phyloP scores from a whole-genome alignment of 2,113 vertebrate genomes.

The Lamprotornis superbus region DNA sequence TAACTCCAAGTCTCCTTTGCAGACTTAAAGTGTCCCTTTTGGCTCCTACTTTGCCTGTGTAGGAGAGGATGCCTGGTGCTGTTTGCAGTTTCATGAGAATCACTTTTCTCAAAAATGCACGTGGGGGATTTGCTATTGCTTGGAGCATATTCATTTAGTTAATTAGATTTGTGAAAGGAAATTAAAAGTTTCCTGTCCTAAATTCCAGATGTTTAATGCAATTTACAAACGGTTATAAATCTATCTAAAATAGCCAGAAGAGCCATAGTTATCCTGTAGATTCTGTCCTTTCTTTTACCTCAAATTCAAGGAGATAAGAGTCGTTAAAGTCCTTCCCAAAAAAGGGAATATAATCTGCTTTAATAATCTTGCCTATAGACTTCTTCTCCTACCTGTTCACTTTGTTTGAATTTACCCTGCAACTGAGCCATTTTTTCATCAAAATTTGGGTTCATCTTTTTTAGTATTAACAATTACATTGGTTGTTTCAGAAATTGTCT shows the following conservation, averaged over 20 bases:
- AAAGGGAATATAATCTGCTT: not conserved
- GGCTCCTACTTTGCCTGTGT: not conserved
- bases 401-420: not conserved
- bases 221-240: not conserved
- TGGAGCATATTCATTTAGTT: slow-evolving; percentile 17
- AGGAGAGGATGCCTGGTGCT: not conserved
- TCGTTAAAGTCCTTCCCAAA: not conserved
- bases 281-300: not conserved
- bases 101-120: not conserved
- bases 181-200: slow-evolving; percentile 29
- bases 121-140: not conserved
- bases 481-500: not conserved
- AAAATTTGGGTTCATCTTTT: not conserved
- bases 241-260: not conserved
- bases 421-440: not conserved
- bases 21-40: not conserved
- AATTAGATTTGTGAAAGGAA: slow-evolving; percentile 36
- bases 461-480: not conserved
- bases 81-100: not conserved
- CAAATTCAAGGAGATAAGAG: not conserved
- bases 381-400: not conserved
- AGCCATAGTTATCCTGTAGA: not conserved
- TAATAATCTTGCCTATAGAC: not conserved
- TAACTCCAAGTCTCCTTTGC: not conserved
- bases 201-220: not conserved